Evolutionary conservation across 2,888 invertebrate species (phyloP).

Genomic region (Pterostichus niger): DNA sequence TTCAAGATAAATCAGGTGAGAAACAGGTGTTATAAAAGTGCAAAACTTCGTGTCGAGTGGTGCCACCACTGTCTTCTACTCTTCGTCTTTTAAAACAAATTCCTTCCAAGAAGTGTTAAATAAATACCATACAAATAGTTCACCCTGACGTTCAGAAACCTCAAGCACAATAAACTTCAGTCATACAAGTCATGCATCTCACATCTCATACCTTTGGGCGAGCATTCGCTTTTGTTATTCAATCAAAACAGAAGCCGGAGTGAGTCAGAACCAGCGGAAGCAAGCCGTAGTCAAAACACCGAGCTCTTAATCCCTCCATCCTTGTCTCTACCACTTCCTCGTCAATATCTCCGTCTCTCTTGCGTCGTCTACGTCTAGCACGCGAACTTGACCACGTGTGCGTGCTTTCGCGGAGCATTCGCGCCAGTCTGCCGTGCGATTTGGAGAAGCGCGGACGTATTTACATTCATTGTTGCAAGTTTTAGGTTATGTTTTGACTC

Average conservation of each 20-base stretch:
- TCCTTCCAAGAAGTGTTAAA: too few relatives aligned
- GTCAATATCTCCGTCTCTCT: neutral
- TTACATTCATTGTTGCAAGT: constrained; percentile 3
- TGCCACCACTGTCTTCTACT: too few relatives aligned
- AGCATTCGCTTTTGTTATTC: constrained; percentile 9
- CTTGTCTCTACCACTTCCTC: neutral
- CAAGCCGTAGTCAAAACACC: constrained; percentile 15
- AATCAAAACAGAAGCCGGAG: constrained; percentile 22
- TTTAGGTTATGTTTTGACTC: neutral
- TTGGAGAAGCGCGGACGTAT: neutral
- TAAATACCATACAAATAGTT: too few relatives aligned
- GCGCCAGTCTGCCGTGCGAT: neutral
- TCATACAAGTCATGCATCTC: neutral
- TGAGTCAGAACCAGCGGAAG: constrained; percentile 19
- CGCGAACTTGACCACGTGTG: neutral
- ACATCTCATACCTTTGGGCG: constrained; percentile 4
- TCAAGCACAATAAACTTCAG: too few relatives aligned
- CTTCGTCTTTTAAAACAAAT: too few relatives aligned
- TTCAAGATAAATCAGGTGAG: too few relatives aligned
- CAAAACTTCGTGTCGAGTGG: too few relatives aligned
- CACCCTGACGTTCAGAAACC: too few relatives aligned
- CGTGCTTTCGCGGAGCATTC: neutral
- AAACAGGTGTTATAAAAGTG: too few relatives aligned
- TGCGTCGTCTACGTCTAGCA: neutral
- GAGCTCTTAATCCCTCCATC: neutral